Conservation (phyloP, 2,113 vertebrate genomes). For the Suricata suricatta region DNA sequence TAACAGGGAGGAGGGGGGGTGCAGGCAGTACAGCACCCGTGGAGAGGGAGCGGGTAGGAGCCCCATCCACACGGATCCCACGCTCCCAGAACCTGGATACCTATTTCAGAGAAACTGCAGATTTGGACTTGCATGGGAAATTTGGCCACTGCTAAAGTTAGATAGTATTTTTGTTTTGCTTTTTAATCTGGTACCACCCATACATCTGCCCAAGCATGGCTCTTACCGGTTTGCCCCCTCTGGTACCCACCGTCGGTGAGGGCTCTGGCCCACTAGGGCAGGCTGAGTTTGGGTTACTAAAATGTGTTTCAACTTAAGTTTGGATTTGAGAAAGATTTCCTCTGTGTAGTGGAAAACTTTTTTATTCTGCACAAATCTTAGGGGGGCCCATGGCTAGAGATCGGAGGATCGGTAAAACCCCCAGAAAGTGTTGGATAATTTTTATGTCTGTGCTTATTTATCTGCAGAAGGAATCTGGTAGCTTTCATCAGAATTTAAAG, state of each 20-base stretch:
- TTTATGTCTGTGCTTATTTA: background rate
- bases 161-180: background rate
- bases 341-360: background rate
- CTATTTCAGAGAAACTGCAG: background rate
- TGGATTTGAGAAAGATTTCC: background rate
- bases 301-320: background rate
- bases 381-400: background rate
- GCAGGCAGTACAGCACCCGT: background rate
- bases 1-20: background rate
- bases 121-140: background rate
- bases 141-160: background rate
- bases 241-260: background rate
- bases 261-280: background rate
- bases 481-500: background rate
- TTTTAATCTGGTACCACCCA: background rate
- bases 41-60: fast-evolving
- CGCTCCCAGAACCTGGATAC: background rate
- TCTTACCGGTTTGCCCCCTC: background rate
- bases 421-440: background rate
- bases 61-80: fast-evolving
- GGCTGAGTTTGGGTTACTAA: background rate
- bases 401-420: background rate
- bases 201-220: background rate
- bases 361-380: background rate
- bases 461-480: background rate